A percentile compares a stretch with the other conserved stretches of the same genome.
phyloP scores from a whole-genome alignment of 2,888 invertebrate genomes.

The Lydus trimaculatus region DNA sequence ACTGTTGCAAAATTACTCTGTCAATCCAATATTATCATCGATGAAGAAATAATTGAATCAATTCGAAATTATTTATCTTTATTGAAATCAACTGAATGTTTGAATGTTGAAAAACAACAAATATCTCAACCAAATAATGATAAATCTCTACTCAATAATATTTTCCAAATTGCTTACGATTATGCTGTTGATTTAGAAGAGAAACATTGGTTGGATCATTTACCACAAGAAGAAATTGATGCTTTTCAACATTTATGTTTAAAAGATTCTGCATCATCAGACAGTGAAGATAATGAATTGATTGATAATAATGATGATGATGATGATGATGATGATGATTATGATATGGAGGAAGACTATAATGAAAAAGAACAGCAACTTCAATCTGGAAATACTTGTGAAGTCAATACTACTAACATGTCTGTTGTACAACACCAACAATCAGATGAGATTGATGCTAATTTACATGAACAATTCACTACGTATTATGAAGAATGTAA shows the following conservation, averaged over 20 bases:
- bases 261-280: constrained; percentile 18
- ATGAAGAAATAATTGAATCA: constrained; percentile 33
- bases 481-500: constrained; percentile 50
- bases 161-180: constrained; percentile 50
- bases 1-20: constrained; percentile 44
- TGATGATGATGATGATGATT: constrained; percentile 26
- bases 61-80: constrained; percentile 37
- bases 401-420: background rate
- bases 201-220: constrained; percentile 43
- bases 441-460: background rate
- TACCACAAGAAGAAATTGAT: constrained; percentile 29
- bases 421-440: constrained; percentile 8
- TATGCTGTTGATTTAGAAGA: constrained; percentile 39
- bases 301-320: constrained; percentile 15
- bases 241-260: constrained; percentile 28
- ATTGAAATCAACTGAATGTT: constrained; percentile 9
- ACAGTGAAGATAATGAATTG: constrained; percentile 18
- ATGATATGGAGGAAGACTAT: constrained; percentile 32
- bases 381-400: background rate
- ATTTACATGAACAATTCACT: constrained; percentile 36
- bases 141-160: constrained; percentile 42
- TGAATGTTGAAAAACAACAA: constrained; percentile 6
- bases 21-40: constrained; percentile 25
- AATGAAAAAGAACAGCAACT: constrained; percentile 25
- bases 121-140: constrained; percentile 9